These are phyloP conservation scores for Grantiella picta DNA, from an alignment of 2,113 vertebrate genomes.

Conservation along the genomic window DNA sequence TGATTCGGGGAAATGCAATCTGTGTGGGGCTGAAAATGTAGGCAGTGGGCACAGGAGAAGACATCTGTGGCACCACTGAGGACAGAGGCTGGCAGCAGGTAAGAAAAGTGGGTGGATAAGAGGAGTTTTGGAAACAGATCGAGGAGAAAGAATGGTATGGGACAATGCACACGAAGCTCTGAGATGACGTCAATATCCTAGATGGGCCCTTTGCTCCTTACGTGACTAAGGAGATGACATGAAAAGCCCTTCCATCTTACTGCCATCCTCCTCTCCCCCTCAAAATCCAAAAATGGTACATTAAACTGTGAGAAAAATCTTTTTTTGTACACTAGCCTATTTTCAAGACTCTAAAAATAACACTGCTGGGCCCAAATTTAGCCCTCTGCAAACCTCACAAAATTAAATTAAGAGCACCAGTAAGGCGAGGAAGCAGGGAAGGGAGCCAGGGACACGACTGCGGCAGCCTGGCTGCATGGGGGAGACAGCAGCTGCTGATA, in stretches of 20 bases:
- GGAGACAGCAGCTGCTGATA: not conserved
- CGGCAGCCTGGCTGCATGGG: not conserved
- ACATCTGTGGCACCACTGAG: not conserved
- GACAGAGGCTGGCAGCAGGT: not conserved
- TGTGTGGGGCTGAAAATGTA: not conserved
- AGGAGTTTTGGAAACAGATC: not conserved
- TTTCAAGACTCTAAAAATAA: slow-evolving; percentile 36
- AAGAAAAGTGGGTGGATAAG: not conserved
- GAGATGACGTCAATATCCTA: not conserved
- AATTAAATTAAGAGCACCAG: not conserved
- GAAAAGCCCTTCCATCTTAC: not conserved
- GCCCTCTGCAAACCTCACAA: not conserved
- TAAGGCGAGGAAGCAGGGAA: not conserved
- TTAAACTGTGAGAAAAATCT: slow-evolving; percentile 6
- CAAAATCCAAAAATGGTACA: not conserved
- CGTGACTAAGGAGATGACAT: not conserved
- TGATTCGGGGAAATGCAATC: not conserved
- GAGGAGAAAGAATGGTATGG: not conserved
- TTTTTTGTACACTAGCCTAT: slow-evolving; percentile 4
- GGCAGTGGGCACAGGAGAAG: not conserved
- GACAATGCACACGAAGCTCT: not conserved
- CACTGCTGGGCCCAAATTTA: not conserved
- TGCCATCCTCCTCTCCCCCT: not conserved
- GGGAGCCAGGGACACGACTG: not conserved
- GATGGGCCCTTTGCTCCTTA: not conserved